These are phyloP conservation scores for Neodiprion virginianus DNA, from an alignment of 1,140 invertebrate species.

Conservation along the genomic window DNA sequence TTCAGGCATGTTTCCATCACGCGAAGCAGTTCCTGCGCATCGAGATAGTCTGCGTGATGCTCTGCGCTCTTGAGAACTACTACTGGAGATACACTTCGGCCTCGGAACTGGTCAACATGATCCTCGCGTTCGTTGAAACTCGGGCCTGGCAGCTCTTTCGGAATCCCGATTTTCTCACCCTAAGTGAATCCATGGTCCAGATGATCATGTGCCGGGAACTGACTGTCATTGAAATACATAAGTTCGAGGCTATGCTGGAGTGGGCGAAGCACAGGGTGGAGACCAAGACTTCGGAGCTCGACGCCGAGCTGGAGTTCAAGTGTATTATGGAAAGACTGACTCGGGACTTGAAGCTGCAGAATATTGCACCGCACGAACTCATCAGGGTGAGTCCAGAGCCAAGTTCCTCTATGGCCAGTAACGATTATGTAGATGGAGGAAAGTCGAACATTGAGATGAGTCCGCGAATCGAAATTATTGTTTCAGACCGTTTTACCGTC, in stretches of 20 bases:
- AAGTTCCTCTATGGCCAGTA: neutral
- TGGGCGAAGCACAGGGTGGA: conserved; percentile 88
- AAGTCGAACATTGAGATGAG: neutral
- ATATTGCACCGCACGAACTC: conserved; percentile 91
- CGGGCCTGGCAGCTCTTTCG: conserved; percentile 84
- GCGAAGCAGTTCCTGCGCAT: conserved; percentile 92
- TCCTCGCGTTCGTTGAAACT: conserved; percentile 88
- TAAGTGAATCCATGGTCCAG: conserved; percentile 94
- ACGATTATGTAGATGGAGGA: neutral
- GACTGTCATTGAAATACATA: conserved; percentile 87
- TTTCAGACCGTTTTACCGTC: conserved; percentile 86
- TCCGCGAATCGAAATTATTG: conserved; percentile 10
- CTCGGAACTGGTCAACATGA: conserved; percentile 93
- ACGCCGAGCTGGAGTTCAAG: conserved; percentile 88
- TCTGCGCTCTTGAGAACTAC: conserved; percentile 91
- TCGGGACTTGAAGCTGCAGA: conserved; percentile 86
- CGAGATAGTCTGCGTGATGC: conserved; percentile 91
- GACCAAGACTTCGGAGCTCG: conserved; percentile 74
- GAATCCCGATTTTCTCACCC: conserved; percentile 80
- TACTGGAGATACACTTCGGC: conserved; percentile 95
- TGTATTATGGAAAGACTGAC: conserved; percentile 91
- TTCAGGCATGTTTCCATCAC: conserved; percentile 95
- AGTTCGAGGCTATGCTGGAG: conserved; percentile 91
- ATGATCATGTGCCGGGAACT: conserved; percentile 91
- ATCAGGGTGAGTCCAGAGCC: conserved; percentile 72